These are phyloP conservation scores for Euwallacea fornicatus DNA, from an alignment of 1,140 invertebrate genomes.

Conservation along the genomic window DNA sequence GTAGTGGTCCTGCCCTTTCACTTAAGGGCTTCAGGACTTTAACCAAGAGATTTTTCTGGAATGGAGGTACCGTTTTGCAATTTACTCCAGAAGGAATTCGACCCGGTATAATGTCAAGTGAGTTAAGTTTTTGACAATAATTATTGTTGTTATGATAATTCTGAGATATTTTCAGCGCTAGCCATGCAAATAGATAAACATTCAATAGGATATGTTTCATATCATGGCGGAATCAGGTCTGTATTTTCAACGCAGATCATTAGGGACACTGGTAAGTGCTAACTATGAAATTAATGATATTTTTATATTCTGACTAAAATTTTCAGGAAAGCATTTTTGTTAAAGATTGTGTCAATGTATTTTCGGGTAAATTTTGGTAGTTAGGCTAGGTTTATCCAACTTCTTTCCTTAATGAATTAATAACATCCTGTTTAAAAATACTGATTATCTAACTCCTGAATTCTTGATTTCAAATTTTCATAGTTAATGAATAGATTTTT, in stretches of 20 bases:
- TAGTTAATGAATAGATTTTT: too few relatives aligned
- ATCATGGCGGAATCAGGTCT: constrained; percentile 71
- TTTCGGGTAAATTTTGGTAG: background rate
- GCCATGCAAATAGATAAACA: constrained; percentile 83
- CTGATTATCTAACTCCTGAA: too few relatives aligned
- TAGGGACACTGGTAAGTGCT: constrained; percentile 66
- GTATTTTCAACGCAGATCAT: constrained; percentile 79
- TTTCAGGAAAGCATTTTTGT: too few relatives aligned
- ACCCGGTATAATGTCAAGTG: constrained; percentile 72
- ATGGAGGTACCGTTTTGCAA: constrained; percentile 70
- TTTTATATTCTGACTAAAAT: too few relatives aligned
- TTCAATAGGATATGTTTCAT: constrained; percentile 84
- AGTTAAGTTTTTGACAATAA: constrained; percentile 48
- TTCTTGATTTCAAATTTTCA: too few relatives aligned
- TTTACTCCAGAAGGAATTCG: constrained; percentile 70
- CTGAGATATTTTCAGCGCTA: constrained; percentile 62
- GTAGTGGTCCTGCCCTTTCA: constrained; percentile 72
- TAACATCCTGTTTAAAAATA: too few relatives aligned
- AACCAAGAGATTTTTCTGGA: constrained; percentile 70
- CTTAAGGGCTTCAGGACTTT: constrained; percentile 75
- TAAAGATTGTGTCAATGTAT: background rate
- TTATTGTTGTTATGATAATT: constrained; percentile 11
- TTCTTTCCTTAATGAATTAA: too few relatives aligned
- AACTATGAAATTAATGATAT: too few relatives aligned
- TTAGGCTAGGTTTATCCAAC: too few relatives aligned